phyloP scores from a whole-genome alignment of 2,888 invertebrate species.

The Teleogryllus oceanicus region DNA sequence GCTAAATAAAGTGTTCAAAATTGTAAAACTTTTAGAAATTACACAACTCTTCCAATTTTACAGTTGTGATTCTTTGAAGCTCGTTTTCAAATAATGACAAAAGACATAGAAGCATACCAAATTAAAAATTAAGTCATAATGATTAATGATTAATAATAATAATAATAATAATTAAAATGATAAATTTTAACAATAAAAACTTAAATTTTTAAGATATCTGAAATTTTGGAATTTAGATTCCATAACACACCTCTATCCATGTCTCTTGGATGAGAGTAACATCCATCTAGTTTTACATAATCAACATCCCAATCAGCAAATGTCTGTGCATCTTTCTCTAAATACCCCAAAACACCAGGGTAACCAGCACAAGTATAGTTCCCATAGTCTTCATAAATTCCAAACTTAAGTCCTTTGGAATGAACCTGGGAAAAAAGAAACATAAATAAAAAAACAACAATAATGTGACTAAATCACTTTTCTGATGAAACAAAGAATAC shows the following conservation, averaged over 20 bases:
- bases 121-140: no score
- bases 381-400: conserved; percentile 96
- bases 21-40: no score
- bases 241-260: conserved; percentile 68
- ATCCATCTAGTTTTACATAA: conserved; percentile 95
- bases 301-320: conserved; percentile 97
- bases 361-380: conserved; percentile 97
- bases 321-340: conserved; percentile 82
- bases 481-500: no score
- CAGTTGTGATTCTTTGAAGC: no score
- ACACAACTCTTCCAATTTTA: no score
- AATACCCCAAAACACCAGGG: conserved; percentile 85
- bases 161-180: no score
- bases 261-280: conserved; percentile 83
- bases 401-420: conserved; percentile 88
- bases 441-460: background rate
- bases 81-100: no score
- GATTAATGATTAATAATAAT: no score
- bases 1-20: no score
- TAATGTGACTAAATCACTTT: conserved; percentile 12
- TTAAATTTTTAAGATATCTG: background rate
- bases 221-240: background rate
- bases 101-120: no score
- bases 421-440: conserved; percentile 67
- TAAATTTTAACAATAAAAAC: background rate